A percentile compares a stretch with the other conserved stretches of the same genome.
These are phyloP conservation scores for Bombycilla garrulus DNA, from an alignment of 2,113 vertebrate species.

Conservation along the genomic window DNA sequence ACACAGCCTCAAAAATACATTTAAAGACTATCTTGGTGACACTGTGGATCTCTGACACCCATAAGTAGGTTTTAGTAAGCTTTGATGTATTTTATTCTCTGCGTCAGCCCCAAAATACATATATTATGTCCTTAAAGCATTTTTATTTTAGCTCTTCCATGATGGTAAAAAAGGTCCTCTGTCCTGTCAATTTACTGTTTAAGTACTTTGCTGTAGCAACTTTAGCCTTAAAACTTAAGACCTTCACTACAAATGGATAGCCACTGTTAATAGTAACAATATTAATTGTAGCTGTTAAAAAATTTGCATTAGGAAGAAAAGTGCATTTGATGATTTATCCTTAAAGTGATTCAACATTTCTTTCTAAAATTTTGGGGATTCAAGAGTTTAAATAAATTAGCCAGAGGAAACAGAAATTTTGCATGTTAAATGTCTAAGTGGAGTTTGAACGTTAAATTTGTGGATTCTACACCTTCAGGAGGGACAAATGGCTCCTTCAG, in stretches of 20 bases:
- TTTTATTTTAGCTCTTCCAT: not conserved
- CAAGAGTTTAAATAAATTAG: not conserved
- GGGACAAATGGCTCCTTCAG: not conserved
- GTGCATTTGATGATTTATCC: not conserved
- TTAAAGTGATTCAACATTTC: not conserved
- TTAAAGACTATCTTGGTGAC: not conserved
- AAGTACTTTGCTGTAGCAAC: slow-evolving; percentile 56
- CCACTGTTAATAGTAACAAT: slow-evolving; percentile 32
- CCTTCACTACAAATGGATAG: not conserved
- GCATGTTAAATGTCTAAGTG: not conserved
- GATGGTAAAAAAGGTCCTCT: not conserved
- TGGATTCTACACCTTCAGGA: not conserved
- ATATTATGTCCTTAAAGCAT: not conserved
- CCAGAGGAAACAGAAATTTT: not conserved
- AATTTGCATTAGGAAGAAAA: not conserved
- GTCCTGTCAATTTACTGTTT: slow-evolving; percentile 19
- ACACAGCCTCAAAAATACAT: not conserved
- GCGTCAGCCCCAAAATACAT: not conserved
- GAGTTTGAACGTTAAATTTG: not conserved
- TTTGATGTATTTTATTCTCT: not conserved
- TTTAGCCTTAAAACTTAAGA: slow-evolving; percentile 47
- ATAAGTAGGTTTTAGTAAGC: not conserved
- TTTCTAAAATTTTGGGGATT: not conserved
- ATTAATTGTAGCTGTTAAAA: slow-evolving; percentile 52
- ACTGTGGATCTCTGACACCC: not conserved